Evolutionary conservation across 2,888 invertebrate genomes (phyloP).

Genomic region (Drosophila fungiperda): DNA sequence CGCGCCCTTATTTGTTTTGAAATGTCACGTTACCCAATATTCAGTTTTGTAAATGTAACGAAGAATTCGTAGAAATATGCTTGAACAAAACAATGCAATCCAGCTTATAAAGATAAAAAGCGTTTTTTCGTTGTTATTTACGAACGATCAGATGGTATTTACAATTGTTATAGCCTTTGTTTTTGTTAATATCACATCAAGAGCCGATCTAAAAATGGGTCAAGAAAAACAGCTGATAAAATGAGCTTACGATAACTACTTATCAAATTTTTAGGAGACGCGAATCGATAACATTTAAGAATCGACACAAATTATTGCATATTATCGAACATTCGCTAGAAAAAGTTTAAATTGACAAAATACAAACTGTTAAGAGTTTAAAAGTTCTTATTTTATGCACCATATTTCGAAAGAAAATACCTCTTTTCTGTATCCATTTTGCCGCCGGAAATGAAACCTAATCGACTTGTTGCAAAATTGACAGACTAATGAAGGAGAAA

Average conservation of each 20-base stretch:
- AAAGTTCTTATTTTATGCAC: not conserved
- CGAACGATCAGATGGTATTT: not conserved
- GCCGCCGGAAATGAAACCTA: not conserved
- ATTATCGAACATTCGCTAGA: not conserved
- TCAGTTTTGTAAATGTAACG: not conserved
- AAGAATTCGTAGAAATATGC: not conserved
- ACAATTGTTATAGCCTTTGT: not conserved
- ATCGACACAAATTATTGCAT: not conserved
- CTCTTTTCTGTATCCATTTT: not conserved
- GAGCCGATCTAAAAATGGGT: not conserved
- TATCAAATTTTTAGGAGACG: not conserved
- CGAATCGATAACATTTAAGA: not conserved
- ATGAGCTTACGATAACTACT: not conserved
- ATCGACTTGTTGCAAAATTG: not conserved
- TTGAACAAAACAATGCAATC: not conserved
- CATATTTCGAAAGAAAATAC: not conserved
- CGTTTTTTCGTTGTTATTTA: not conserved
- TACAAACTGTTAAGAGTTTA: not conserved
- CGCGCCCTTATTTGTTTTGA: not conserved
- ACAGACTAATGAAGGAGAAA: not conserved
- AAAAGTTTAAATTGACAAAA: not conserved
- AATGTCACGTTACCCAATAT: not conserved
- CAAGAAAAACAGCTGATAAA: not conserved
- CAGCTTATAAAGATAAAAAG: not conserved
- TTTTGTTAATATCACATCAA: not conserved